Percentiles rank a stretch among this genome's conserved stretches.
Conservation (phyloP, 2,113 vertebrate genomes). For the Phylloscopus trochiloides region DNA sequence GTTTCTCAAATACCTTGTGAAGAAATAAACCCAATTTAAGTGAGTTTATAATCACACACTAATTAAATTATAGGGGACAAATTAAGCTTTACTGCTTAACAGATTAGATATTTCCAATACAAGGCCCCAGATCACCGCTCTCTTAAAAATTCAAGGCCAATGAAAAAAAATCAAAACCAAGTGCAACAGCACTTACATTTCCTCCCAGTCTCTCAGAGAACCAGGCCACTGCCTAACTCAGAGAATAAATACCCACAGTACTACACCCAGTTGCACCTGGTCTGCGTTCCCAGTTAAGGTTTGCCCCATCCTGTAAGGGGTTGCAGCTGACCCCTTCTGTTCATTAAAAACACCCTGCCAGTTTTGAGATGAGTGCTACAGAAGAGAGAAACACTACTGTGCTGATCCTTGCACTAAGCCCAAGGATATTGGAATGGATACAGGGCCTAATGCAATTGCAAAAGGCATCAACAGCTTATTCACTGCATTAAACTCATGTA, state of each 20-base stretch:
- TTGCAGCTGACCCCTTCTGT: neutral
- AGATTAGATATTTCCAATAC: neutral
- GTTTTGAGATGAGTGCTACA: neutral
- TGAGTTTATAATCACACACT: neutral
- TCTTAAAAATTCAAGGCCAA: neutral
- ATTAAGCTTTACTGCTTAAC: neutral
- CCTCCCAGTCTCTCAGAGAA: neutral
- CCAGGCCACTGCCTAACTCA: neutral
- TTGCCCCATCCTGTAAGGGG: neutral
- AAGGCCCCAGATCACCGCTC: neutral
- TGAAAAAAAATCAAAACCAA: rapidly evolving
- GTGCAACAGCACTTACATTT: neutral
- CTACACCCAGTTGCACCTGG: neutral
- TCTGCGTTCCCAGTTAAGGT: neutral
- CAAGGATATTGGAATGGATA: neutral
- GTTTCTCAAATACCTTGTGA: neutral
- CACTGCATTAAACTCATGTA: neutral
- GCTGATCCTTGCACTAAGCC: neutral
- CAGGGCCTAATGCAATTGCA: neutral
- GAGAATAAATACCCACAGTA: neutral
- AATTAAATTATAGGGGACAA: neutral
- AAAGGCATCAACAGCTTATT: neutral
- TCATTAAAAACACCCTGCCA: no score
- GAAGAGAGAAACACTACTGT: neutral
- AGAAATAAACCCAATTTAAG: neutral